These are phyloP conservation scores for Dioctria linearis DNA, from an alignment of 2,888 invertebrate genomes.

Conservation along the genomic window DNA sequence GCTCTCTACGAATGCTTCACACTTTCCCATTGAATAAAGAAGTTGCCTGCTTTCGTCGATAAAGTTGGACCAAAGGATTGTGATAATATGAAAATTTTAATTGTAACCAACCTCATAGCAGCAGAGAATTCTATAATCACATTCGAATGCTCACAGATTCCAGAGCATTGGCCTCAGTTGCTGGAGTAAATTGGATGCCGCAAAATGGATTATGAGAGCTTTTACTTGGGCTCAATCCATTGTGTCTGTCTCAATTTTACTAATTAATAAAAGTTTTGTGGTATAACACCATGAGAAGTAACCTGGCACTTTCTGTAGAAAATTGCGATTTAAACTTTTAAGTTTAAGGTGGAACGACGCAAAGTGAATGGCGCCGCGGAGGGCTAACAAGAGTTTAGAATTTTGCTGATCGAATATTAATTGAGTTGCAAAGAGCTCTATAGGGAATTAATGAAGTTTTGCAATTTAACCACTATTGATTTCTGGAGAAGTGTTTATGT, in stretches of 20 bases:
- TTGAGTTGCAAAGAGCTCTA: background rate
- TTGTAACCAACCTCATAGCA: background rate
- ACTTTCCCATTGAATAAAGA: background rate
- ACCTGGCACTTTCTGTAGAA: too few species aligned
- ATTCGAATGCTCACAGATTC: background rate
- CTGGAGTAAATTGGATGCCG: too few species aligned
- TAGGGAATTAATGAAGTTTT: constrained; percentile 4
- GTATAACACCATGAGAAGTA: too few species aligned
- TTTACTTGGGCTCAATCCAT: too few species aligned
- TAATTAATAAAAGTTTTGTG: too few species aligned
- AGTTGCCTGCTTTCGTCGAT: background rate
- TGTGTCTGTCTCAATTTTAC: too few species aligned
- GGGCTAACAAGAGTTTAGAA: background rate
- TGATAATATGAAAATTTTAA: constrained; percentile 11
- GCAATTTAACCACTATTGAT: background rate
- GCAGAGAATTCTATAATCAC: background rate
- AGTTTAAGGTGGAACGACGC: background rate
- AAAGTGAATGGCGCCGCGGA: too few species aligned
- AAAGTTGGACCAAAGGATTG: background rate
- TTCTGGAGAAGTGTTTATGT: background rate
- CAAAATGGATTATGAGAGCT: too few species aligned
- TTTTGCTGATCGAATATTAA: constrained; percentile 9
- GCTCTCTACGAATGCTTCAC: too few species aligned
- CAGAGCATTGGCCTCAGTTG: too few species aligned
- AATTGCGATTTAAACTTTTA: too few species aligned